These are phyloP conservation scores for Trachymyrmex cornetzi DNA, from an alignment of 1,140 invertebrate genomes.

Conservation along the genomic window DNA sequence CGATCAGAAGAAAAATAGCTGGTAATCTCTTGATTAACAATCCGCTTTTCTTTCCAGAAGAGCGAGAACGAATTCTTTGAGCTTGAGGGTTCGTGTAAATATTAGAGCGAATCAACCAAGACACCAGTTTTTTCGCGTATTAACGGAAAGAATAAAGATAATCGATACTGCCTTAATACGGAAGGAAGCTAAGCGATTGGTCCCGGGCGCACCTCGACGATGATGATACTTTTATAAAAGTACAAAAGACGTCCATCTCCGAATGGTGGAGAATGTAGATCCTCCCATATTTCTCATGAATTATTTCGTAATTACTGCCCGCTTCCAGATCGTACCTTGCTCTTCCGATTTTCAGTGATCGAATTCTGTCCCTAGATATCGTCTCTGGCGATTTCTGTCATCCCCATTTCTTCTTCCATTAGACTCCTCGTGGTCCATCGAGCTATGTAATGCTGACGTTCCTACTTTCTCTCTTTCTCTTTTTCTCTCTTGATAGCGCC, in stretches of 20 bases:
- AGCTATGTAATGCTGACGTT: slow-evolving; percentile 56
- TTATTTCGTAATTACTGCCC: slow-evolving; percentile 22
- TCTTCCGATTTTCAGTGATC: slow-evolving; percentile 36
- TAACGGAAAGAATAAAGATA: slow-evolving; percentile 13
- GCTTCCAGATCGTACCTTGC: background rate
- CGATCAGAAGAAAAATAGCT: slow-evolving; percentile 10
- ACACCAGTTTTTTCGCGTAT: slow-evolving; percentile 57
- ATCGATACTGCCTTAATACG: slow-evolving; percentile 46
- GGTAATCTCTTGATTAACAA: slow-evolving; percentile 24
- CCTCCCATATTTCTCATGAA: slow-evolving; percentile 48
- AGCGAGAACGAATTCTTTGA: background rate
- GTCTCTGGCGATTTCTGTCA: slow-evolving; percentile 20
- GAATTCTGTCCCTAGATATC: slow-evolving; percentile 13
- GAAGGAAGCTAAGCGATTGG: slow-evolving; percentile 48
- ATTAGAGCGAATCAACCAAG: slow-evolving; percentile 41
- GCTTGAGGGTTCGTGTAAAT: background rate
- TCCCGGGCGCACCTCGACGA: slow-evolving; percentile 36
- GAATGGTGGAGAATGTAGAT: slow-evolving; percentile 16
- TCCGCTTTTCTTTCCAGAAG: background rate
- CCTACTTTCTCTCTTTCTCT: background rate
- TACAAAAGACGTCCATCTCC: slow-evolving; percentile 65
- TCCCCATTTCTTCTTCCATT: slow-evolving; percentile 39
- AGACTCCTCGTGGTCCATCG: slow-evolving; percentile 60
- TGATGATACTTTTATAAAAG: slow-evolving; percentile 66
- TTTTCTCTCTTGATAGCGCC: background rate